phyloP scores from a whole-genome alignment of 2,888 invertebrate species.

The Drosophila peninsularis region DNA sequence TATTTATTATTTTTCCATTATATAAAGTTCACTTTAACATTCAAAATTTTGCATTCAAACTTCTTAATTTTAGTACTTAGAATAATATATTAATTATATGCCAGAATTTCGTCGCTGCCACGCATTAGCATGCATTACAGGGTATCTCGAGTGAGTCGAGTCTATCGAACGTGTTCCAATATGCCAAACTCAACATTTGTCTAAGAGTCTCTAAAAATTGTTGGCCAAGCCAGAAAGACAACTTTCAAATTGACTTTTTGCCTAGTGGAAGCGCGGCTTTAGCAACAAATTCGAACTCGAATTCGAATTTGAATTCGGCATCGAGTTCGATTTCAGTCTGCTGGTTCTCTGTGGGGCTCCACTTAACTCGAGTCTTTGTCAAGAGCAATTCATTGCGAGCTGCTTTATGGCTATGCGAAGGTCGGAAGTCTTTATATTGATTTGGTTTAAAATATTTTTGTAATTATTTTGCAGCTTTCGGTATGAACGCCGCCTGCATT shows the following conservation, averaged over 20 bases:
- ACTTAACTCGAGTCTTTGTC: constrained; percentile 34
- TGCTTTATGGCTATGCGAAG: constrained; percentile 52
- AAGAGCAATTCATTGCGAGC: constrained; percentile 33
- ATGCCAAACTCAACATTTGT: constrained; percentile 20
- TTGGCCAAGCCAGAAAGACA: constrained; percentile 31
- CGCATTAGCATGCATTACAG: not conserved
- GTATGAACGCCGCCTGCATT: constrained; percentile 45
- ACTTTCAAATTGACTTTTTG: constrained; percentile 62
- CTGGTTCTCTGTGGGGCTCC: constrained; percentile 7
- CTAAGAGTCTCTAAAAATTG: constrained; percentile 11
- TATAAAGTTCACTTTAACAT: too few species aligned
- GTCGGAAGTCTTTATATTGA: constrained; percentile 32
- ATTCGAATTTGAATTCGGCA: constrained; percentile 1
- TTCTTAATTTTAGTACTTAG: too few species aligned
- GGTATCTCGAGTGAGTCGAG: constrained; percentile 3
- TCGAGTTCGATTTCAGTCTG: not conserved
- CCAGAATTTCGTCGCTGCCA: not conserved
- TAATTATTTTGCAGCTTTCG: constrained; percentile 26
- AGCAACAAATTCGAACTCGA: constrained; percentile 6
- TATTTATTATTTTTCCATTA: too few species aligned
- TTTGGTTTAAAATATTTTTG: not conserved
- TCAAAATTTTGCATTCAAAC: too few species aligned
- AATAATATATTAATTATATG: not conserved
- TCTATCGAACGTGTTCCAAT: constrained; percentile 2
- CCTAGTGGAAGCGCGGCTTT: constrained; percentile 23